Percentiles rank a stretch among this genome's conserved stretches.
These are phyloP conservation scores for Pheosia gnoma DNA, from an alignment of 2,888 invertebrate genomes.

Conservation along the genomic window DNA sequence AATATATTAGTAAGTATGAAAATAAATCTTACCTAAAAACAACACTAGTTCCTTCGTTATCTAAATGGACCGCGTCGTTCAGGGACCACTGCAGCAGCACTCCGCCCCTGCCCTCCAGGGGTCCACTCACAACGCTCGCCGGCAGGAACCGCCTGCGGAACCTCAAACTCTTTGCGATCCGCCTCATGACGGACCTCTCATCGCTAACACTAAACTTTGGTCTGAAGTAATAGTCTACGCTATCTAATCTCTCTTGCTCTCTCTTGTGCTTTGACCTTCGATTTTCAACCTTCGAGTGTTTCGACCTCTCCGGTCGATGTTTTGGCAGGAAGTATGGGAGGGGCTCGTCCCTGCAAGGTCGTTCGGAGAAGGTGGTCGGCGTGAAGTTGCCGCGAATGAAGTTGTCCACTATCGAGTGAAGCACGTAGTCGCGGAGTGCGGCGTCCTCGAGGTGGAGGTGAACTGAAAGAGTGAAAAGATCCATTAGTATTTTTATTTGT, in stretches of 20 bases:
- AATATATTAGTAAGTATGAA: neutral
- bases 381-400: constrained; percentile 76
- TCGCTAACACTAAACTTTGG: constrained; percentile 59
- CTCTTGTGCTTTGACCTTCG: constrained; percentile 15
- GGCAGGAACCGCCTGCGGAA: constrained; percentile 62
- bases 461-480: constrained; percentile 58
- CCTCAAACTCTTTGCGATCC: constrained; percentile 51
- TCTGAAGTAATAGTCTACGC: constrained; percentile 63
- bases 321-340: constrained; percentile 71
- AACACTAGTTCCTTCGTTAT: constrained; percentile 68
- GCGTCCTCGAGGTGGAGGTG: constrained; percentile 65
- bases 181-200: constrained; percentile 55
- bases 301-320: constrained; percentile 59
- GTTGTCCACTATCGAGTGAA: constrained; percentile 69
- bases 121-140: constrained; percentile 67
- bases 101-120: constrained; percentile 52
- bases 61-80: constrained; percentile 65
- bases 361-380: constrained; percentile 64
- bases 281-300: constrained; percentile 47
- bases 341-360: constrained; percentile 62
- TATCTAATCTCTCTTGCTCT: constrained; percentile 49
- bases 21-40: constrained; percentile 74
- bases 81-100: constrained; percentile 72
- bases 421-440: constrained; percentile 67
- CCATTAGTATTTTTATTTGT: neutral